Conservation (phyloP, 2,797 vertebrate species). For the Labeo calbasu region DNA sequence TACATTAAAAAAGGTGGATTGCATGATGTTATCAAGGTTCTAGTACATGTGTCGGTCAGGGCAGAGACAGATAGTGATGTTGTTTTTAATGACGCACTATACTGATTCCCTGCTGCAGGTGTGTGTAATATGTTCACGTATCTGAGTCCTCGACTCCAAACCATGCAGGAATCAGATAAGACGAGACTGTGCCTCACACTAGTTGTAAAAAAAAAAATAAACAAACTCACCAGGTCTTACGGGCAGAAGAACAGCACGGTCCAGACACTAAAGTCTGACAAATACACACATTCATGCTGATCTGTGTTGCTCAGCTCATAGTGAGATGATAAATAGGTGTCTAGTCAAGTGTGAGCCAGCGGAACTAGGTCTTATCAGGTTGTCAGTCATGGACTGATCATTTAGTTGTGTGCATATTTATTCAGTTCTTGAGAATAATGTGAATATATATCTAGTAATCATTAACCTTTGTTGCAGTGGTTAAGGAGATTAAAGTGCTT, state of each 20-base stretch:
- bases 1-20: neutral
- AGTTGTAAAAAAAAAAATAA: constrained; percentile 7
- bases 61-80: constrained; percentile 1
- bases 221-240: neutral
- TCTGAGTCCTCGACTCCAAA: neutral
- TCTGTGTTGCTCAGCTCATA: neutral
- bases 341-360: constrained; percentile 2
- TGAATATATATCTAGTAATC: neutral
- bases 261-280: constrained; percentile 28
- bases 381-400: constrained; percentile 6
- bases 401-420: neutral
- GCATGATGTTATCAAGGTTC: constrained; percentile 16
- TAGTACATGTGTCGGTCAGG: neutral
- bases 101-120: neutral
- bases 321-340: constrained; percentile 5
- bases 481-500: neutral
- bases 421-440: neutral
- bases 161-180: constrained; percentile 23
- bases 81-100: constrained; percentile 11
- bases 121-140: neutral
- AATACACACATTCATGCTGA: neutral
- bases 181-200: constrained; percentile 2
- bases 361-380: constrained; percentile 32
- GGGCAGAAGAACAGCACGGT: constrained; percentile 32
- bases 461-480: neutral